phyloP scores from a whole-genome alignment of 2,113 vertebrate species.

The Burhinus oedicnemus region DNA sequence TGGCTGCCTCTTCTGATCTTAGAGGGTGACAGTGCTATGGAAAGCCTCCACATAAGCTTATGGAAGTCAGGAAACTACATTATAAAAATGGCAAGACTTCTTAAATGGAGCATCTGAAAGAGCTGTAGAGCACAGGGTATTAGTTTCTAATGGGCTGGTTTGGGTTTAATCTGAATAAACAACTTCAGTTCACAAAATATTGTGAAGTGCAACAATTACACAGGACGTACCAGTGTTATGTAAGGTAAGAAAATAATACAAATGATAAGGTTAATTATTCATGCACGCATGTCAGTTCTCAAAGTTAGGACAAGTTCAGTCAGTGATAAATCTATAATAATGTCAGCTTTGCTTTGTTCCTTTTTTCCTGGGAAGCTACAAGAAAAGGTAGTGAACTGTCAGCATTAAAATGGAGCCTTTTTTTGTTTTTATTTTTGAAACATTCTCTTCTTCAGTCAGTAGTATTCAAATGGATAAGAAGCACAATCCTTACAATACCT shows the following conservation, averaged over 20 bases:
- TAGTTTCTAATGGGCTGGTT: not conserved
- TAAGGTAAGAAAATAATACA: not conserved
- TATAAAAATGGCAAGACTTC: not conserved
- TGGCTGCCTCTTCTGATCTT: not conserved
- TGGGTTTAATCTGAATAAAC: not conserved
- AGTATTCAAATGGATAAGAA: not conserved
- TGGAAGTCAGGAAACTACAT: accelerated
- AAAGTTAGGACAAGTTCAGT: not conserved
- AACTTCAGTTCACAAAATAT: not conserved
- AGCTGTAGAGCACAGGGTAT: not conserved
- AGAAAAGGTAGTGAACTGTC: not conserved
- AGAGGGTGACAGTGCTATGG: not conserved
- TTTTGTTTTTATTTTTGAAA: not conserved
- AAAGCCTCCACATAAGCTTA: not conserved
- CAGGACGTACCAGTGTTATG: not conserved
- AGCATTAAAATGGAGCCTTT: not conserved
- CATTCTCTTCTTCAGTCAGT: not conserved
- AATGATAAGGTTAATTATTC: not conserved
- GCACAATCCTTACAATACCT: not conserved
- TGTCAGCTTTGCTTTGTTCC: not conserved
- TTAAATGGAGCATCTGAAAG: not conserved
- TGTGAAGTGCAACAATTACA: not conserved
- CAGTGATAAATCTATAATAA: not conserved
- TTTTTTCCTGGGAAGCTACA: not conserved
- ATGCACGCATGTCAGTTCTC: not conserved